Evolutionary conservation across 2,888 invertebrate species (phyloP).

Genomic region (Tetranychus truncatus): DNA sequence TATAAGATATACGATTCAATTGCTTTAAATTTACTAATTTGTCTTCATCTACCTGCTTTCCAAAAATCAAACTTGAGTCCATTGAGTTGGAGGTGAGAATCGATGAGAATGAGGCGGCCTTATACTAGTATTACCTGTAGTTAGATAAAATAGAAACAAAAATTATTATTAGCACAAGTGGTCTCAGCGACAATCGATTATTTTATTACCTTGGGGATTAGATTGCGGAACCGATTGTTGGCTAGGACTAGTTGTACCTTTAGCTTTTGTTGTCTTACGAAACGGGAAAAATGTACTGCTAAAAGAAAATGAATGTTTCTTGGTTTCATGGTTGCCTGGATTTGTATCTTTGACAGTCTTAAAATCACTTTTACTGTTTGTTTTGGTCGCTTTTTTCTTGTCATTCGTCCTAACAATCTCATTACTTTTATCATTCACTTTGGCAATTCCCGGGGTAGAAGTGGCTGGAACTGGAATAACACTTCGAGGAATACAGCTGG

Average conservation of each 20-base stretch:
- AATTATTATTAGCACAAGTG: neutral
- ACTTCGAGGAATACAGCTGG: neutral
- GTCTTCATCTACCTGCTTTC: too few relatives aligned
- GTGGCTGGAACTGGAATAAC: neutral
- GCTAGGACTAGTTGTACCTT: constrained; percentile 7
- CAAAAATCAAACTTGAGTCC: constrained; percentile 22
- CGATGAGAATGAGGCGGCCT: constrained; percentile 24
- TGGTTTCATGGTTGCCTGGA: neutral
- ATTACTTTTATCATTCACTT: neutral
- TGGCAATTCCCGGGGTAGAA: neutral
- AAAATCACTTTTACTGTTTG: neutral
- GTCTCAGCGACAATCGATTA: neutral
- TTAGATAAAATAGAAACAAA: neutral
- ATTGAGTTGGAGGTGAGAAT: constrained; percentile 21
- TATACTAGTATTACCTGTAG: neutral
- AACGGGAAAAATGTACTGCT: neutral
- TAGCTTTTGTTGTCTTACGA: neutral
- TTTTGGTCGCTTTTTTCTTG: neutral
- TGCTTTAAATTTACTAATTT: neutral
- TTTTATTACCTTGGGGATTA: neutral
- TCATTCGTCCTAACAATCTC: neutral
- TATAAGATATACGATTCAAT: constrained; percentile 30
- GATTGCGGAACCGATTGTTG: neutral
- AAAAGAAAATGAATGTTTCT: constrained; percentile 7
- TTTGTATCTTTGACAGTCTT: neutral